phyloP scores from a whole-genome alignment of 2,888 invertebrate genomes.

The Rhyacophila evoluta region DNA sequence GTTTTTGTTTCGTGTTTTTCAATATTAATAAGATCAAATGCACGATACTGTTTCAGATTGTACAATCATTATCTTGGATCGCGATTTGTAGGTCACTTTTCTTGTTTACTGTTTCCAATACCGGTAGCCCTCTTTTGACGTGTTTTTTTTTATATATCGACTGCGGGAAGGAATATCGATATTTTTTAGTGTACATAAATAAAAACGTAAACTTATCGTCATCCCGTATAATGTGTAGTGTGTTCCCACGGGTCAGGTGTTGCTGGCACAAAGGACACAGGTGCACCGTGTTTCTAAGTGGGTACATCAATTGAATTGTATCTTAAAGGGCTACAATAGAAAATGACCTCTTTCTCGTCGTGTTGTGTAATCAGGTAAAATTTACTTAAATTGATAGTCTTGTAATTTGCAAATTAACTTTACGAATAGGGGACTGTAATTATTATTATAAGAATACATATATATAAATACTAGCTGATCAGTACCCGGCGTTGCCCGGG shows the following conservation, averaged over 20 bases:
- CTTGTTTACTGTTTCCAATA: neutral
- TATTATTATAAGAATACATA: no score
- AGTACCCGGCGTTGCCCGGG: no score
- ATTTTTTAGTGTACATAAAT: no score
- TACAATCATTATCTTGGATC: neutral
- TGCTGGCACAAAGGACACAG: neutral
- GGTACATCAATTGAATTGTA: neutral
- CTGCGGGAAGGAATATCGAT: no score
- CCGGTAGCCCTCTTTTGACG: neutral
- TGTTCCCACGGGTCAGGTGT: slow-evolving; percentile 4
- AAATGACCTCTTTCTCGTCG: neutral
- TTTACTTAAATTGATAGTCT: neutral
- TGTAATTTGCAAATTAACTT: no score
- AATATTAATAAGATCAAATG: neutral
- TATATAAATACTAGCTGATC: no score
- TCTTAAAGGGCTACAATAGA: neutral
- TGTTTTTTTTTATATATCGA: no score
- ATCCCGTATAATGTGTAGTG: neutral
- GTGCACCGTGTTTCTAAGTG: neutral
- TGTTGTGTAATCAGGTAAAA: neutral
- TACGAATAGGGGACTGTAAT: no score
- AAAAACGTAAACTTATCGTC: no score
- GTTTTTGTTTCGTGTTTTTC: neutral
- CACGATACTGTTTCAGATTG: neutral
- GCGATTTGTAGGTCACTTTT: neutral